phyloP scores from a whole-genome alignment of 2,113 vertebrate genomes.

The Lycaon pictus region DNA sequence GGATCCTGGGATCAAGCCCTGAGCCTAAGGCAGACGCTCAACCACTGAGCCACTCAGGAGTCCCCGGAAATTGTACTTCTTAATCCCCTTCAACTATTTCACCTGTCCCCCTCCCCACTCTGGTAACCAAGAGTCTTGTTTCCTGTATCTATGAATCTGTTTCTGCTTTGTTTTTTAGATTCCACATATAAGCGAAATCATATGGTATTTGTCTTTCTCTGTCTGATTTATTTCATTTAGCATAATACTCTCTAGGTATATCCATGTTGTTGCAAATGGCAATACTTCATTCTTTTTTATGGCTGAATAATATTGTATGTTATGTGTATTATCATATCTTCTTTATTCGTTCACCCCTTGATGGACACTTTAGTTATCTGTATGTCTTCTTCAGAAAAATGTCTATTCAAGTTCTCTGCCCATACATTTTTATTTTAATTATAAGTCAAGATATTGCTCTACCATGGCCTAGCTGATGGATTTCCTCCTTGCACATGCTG shows the following conservation, averaged over 20 bases:
- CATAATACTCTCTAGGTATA: background rate
- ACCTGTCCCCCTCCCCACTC: background rate
- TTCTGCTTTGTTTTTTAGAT: background rate
- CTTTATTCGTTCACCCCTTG: background rate
- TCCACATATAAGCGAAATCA: background rate
- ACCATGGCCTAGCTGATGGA: background rate
- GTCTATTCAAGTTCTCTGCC: background rate
- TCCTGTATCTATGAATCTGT: background rate
- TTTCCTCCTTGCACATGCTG: background rate
- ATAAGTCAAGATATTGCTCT: background rate
- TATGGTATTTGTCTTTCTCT: background rate
- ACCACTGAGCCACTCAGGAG: too few relatives aligned
- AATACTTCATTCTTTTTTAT: background rate
- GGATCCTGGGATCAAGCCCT: too few relatives aligned
- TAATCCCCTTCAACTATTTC: background rate
- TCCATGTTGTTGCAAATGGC: background rate
- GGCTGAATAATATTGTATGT: background rate
- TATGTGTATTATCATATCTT: background rate
- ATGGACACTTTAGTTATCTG: background rate
- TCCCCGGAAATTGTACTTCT: background rate
- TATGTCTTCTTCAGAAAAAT: background rate
- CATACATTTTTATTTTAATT: conserved; percentile 3
- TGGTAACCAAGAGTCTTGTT: background rate
- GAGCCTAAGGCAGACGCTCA: too few relatives aligned
- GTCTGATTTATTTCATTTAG: background rate